Conservation (phyloP, 1,140 invertebrate genomes). For the Drosophila mayri region DNA sequence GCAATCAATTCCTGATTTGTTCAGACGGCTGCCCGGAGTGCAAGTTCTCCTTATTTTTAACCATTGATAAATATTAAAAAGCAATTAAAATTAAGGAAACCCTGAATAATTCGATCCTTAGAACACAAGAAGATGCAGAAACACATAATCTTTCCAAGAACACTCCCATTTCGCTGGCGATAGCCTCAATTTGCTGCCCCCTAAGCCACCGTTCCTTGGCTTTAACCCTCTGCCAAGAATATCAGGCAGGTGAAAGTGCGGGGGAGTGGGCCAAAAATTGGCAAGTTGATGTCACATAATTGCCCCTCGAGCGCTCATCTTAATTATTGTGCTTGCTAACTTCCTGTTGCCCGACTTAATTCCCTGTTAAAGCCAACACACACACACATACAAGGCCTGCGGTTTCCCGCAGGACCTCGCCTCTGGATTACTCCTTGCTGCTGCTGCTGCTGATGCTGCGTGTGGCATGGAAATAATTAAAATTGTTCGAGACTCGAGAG, state of each 20-base stretch:
- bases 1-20: too few relatives aligned
- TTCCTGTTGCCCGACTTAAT: conserved; percentile 47
- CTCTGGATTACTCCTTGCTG: conserved; percentile 12
- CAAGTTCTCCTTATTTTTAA: too few relatives aligned
- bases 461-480: conserved; percentile 44
- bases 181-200: not conserved
- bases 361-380: conserved; percentile 44
- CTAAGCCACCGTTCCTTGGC: conserved; percentile 1
- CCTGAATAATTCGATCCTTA: too few relatives aligned
- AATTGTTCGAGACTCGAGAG: conserved; percentile 21
- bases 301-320: conserved; percentile 48
- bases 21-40: too few relatives aligned
- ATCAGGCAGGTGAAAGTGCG: not conserved
- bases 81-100: too few relatives aligned
- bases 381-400: conserved; percentile 17
- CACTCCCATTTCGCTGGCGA: too few relatives aligned
- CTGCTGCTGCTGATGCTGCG: conserved; percentile 10
- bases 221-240: not conserved
- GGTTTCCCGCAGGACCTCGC: conserved; percentile 1
- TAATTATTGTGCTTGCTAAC: conserved; percentile 45
- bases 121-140: too few relatives aligned
- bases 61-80: too few relatives aligned
- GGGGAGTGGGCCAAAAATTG: conserved; percentile 24
- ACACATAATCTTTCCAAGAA: too few relatives aligned
- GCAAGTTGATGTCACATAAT: conserved; percentile 52